Evolutionary conservation across 1,140 invertebrate species (phyloP).

Genomic region (Zelostemma sp.): DNA sequence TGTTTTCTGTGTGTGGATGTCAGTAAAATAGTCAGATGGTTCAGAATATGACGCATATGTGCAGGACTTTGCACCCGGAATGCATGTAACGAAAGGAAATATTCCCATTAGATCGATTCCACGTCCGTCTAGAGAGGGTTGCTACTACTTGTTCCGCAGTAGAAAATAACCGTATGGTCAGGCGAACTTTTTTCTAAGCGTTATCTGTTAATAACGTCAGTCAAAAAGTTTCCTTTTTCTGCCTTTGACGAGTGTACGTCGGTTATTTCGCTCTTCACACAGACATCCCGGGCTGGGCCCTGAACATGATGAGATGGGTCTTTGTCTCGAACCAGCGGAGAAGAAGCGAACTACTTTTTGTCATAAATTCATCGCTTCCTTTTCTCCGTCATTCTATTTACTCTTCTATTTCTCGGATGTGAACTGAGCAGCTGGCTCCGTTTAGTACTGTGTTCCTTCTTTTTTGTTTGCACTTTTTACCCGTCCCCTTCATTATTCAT

Average conservation of each 20-base stretch:
- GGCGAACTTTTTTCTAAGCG: too few species aligned
- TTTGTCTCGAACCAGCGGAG: slow-evolving; percentile 17
- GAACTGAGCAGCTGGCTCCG: slow-evolving; percentile 12
- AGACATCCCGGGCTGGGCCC: slow-evolving; percentile 15
- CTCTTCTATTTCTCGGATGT: slow-evolving; percentile 11
- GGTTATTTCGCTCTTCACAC: background rate
- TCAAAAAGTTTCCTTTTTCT: too few species aligned
- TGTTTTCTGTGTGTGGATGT: slow-evolving; percentile 61
- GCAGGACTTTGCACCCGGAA: slow-evolving; percentile 22
- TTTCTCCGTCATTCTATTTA: slow-evolving; percentile 18
- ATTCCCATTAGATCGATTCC: background rate
- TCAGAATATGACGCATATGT: slow-evolving; percentile 12
- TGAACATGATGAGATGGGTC: slow-evolving; percentile 16
- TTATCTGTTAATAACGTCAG: too few species aligned
- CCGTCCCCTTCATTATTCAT: slow-evolving; percentile 10
- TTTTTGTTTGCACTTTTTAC: slow-evolving; percentile 9
- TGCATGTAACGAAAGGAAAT: background rate
- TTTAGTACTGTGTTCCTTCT: slow-evolving; percentile 6
- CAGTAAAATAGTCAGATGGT: slow-evolving; percentile 13
- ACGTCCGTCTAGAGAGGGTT: background rate
- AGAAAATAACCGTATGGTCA: background rate
- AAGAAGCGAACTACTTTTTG: slow-evolving; percentile 19
- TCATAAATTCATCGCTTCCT: slow-evolving; percentile 34
- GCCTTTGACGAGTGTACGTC: background rate
- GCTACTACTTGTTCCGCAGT: background rate